phyloP scores from a whole-genome alignment of 1,140 invertebrate species.

The Drosophila baimaii region DNA sequence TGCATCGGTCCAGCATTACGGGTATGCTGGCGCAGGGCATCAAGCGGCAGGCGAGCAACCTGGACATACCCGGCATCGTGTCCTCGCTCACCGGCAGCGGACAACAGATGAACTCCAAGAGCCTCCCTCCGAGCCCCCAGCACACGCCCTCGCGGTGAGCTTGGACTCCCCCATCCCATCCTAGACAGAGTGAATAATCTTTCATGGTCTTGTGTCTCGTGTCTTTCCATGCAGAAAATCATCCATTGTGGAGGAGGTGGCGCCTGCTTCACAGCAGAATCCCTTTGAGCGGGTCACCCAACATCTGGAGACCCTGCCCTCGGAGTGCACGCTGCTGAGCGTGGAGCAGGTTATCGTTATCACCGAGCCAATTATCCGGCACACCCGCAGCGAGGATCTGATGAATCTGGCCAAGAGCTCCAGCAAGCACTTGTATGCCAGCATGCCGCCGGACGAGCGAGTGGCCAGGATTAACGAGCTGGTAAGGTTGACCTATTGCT shows the following conservation, averaged over 20 bases:
- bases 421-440: conserved; percentile 89
- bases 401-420: conserved; percentile 91
- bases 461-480: conserved; percentile 88
- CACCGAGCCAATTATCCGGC: conserved; percentile 72
- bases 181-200: too few species aligned
- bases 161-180: accelerated
- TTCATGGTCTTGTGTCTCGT: background rate
- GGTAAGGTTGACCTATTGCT: too few species aligned
- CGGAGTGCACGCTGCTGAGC: conserved; percentile 57
- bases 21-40: conserved; percentile 83
- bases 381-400: conserved; percentile 86
- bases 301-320: conserved; percentile 70
- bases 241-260: conserved; percentile 63
- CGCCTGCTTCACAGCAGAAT: conserved; percentile 41
- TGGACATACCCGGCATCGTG: conserved; percentile 85
- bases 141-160: conserved; percentile 85
- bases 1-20: conserved; percentile 78
- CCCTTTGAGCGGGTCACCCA: conserved; percentile 76
- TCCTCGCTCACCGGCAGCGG: conserved; percentile 72
- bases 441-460: conserved; percentile 86
- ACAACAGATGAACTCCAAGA: conserved; percentile 80
- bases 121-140: conserved; percentile 90
- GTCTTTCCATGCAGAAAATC: conserved; percentile 55
- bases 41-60: conserved; percentile 86
- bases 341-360: conserved; percentile 72